Base-by-base conservation (phyloP, 2,797 vertebrate species). In the Sphenopsis melanotis region DNA sequence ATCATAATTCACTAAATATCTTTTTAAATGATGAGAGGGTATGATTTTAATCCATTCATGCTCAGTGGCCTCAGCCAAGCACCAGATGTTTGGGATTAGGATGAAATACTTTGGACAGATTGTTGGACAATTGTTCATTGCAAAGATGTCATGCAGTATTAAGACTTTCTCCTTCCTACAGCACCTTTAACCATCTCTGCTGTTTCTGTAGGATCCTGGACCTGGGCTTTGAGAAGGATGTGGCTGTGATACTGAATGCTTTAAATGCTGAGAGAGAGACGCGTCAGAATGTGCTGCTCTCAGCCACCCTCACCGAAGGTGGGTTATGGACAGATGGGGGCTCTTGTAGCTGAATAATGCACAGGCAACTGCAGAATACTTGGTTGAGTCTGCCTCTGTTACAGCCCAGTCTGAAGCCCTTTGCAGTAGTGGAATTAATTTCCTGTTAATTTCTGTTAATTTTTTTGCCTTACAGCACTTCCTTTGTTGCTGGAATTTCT, bases 161-260 rank as follows among this genome's bases (percentile, higher is more conserved):
- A 59, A 76, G 91, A 53, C 27, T 91, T 90, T 57, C 42, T 68
- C 36, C 20, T 91, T 78, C 49, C 37, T 34, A 3, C 24, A 36
- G 34, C 26, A 49, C 29, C 46, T 82, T 63, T 79, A 11, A 8
- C 60, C 27, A 12, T 65, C n/a, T 95, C 53, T 94, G 24, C 74
- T 81, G 12, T 39, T 55, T 72, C 50, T 88, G 14, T 94, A 99
- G 99, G 95, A 99, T 98, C 23, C 87, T 99, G 98, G 99, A 99
- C 92, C 95, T 99, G 95, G 99, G 99, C 30, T 99, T 99, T 96
- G 99, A 99, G 96, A 99, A 99, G 95, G 99, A 99, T 10, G 87
- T 99, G 79, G 97, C 98, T 1, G 94, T 98, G 60, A 99, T 99
- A 49, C 97, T 99, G n/a, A 99, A 99, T 12, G 98, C 98, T 18